These are phyloP conservation scores for Apeira syringaria DNA, from an alignment of 2,888 invertebrate genomes.

Conservation along the genomic window DNA sequence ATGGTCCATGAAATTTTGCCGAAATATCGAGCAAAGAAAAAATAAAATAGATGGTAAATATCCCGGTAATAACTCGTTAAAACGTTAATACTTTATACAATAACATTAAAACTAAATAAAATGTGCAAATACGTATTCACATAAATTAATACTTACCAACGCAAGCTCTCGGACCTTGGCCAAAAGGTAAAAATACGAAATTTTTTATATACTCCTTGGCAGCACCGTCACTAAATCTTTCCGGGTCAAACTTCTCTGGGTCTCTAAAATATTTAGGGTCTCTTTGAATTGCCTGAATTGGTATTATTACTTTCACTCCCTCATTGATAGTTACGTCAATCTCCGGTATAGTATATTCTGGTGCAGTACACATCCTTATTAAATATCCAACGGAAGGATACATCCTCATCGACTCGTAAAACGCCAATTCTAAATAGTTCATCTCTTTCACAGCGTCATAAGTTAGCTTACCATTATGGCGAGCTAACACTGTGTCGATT, in stretches of 20 bases:
- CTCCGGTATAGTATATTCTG: constrained; percentile 68
- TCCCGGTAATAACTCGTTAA: too few relatives aligned
- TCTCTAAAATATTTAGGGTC: constrained; percentile 65
- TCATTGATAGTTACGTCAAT: constrained; percentile 59
- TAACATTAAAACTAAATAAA: too few relatives aligned
- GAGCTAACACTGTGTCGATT: constrained; percentile 62
- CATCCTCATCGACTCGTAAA: constrained; percentile 69
- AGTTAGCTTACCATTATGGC: constrained; percentile 56
- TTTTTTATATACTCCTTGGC: constrained; percentile 51
- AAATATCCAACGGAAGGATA: constrained; percentile 68
- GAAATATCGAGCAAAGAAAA: too few relatives aligned
- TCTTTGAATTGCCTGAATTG: constrained; percentile 65
- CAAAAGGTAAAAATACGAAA: constrained; percentile 65
- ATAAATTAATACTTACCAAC: constrained; percentile 52
- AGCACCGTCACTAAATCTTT: constrained; percentile 57
- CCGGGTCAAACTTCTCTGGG: constrained; percentile 63
- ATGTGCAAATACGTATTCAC: too few relatives aligned
- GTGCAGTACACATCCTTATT: constrained; percentile 58
- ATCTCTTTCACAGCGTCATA: constrained; percentile 71
- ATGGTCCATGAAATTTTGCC: too few relatives aligned
- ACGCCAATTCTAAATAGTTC: constrained; percentile 66
- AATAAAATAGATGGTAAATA: too few relatives aligned
- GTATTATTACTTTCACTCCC: constrained; percentile 59
- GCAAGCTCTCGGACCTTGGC: constrained; percentile 70
- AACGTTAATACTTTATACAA: too few relatives aligned